Percentiles rank a stretch among this genome's conserved stretches.
Evolutionary conservation across 2,888 invertebrate genomes (phyloP).

Genomic region (Slavum lentiscoides): DNA sequence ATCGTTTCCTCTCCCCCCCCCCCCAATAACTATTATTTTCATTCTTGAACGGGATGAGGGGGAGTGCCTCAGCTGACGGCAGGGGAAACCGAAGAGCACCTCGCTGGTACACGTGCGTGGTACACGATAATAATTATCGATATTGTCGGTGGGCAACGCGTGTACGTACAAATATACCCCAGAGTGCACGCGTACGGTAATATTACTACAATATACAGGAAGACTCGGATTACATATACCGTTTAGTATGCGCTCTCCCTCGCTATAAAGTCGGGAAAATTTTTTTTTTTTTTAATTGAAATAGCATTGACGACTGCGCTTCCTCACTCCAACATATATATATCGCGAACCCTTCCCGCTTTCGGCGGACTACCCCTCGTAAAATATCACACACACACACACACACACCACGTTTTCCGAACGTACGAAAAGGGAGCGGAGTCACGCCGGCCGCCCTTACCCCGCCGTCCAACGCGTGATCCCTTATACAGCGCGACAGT

Average conservation of each 20-base stretch:
- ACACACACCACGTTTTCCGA: conserved; percentile 8
- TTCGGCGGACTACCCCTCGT: too few relatives aligned
- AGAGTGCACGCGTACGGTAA: neutral
- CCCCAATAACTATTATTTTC: too few relatives aligned
- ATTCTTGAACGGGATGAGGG: too few relatives aligned
- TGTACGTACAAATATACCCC: neutral
- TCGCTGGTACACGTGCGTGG: too few relatives aligned
- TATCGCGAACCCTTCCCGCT: too few relatives aligned
- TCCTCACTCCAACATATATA: too few relatives aligned
- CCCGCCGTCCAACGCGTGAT: conserved; percentile 18
- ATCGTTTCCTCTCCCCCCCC: too few relatives aligned
- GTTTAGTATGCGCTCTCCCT: conserved; percentile 34
- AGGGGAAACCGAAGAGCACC: too few relatives aligned
- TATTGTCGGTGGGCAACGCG: neutral
- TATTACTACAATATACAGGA: neutral
- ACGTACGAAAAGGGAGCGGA: conserved; percentile 23
- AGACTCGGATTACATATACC: conserved; percentile 13
- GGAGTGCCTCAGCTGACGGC: too few relatives aligned
- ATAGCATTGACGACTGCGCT: conserved; percentile 36
- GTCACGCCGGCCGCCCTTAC: neutral
- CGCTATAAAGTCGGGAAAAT: conserved; percentile 34
- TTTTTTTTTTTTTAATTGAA: conserved; percentile 34
- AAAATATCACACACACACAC: neutral
- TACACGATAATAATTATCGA: neutral
- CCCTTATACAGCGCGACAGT: neutral